These are phyloP conservation scores for Discoglossus pictus DNA, from an alignment of 2,797 vertebrate species.

Conservation along the genomic window DNA sequence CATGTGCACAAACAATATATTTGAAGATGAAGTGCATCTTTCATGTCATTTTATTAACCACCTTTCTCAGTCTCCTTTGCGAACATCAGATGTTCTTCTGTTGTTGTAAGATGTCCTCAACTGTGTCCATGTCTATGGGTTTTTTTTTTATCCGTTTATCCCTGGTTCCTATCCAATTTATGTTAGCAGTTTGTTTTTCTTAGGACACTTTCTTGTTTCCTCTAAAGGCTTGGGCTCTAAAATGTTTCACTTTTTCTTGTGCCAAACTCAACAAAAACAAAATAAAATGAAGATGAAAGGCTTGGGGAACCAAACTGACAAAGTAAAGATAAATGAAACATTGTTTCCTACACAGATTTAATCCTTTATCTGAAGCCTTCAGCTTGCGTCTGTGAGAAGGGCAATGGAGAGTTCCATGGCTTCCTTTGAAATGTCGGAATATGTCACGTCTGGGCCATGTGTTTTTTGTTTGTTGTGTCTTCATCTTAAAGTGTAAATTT, in stretches of 20 bases:
- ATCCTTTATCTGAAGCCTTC: slow-evolving; percentile 31
- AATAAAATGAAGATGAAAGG: slow-evolving; percentile 24
- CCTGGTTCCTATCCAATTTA: slow-evolving; percentile 15
- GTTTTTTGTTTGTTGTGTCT: slow-evolving; percentile 39
- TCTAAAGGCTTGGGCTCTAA: slow-evolving; percentile 40
- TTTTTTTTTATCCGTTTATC: slow-evolving; percentile 21
- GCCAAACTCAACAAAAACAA: slow-evolving; percentile 41
- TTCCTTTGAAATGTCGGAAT: slow-evolving; percentile 28
- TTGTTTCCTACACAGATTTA: slow-evolving; percentile 35
- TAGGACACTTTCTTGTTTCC: slow-evolving; percentile 44
- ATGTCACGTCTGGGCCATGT: slow-evolving; percentile 4
- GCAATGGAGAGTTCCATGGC: slow-evolving; percentile 33
- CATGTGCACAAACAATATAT: no score
- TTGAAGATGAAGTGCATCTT: neutral
- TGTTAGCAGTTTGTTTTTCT: slow-evolving; percentile 21
- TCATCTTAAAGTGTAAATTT: slow-evolving; percentile 13
- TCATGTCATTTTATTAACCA: neutral
- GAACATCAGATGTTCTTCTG: slow-evolving; percentile 5
- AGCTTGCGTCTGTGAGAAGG: slow-evolving; percentile 25
- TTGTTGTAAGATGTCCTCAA: slow-evolving; percentile 3
- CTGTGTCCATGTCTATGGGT: neutral
- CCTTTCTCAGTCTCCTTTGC: neutral
- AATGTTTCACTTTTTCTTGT: slow-evolving; percentile 31
- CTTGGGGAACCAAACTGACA: slow-evolving; percentile 32
- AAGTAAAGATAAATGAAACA: slow-evolving; percentile 34